Evolutionary conservation across 2,113 vertebrate genomes (phyloP).

Genomic region (Xiphias gladius): DNA sequence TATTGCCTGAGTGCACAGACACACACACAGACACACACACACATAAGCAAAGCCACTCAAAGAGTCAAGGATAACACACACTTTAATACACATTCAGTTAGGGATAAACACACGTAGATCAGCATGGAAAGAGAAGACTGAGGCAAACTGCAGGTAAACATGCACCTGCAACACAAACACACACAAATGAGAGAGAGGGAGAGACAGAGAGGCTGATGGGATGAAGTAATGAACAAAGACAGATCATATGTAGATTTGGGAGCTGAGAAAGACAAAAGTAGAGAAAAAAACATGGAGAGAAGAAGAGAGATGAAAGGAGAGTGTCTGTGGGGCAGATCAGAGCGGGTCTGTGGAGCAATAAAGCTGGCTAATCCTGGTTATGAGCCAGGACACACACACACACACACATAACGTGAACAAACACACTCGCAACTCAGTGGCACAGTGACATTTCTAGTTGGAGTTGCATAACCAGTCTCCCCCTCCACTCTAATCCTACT

Average conservation of each 20-base stretch:
- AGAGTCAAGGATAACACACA: constrained; percentile 32
- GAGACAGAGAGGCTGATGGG: not conserved
- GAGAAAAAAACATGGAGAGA: constrained; percentile 1
- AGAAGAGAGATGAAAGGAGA: constrained; percentile 32
- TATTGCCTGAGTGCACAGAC: constrained; percentile 22
- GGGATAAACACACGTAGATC: constrained; percentile 17
- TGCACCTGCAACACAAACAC: not conserved
- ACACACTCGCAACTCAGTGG: constrained; percentile 56
- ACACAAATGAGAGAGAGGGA: not conserved
- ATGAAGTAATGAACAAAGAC: constrained; percentile 2
- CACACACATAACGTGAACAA: constrained; percentile 4
- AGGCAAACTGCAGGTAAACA: not conserved
- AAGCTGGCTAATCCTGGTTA: constrained; percentile 72
- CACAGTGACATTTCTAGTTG: constrained; percentile 80
- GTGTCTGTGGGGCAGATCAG: constrained; percentile 58
- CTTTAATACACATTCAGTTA: constrained; percentile 1
- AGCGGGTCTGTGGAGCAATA: constrained; percentile 63
- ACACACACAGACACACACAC: constrained; percentile 12
- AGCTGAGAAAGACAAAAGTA: constrained; percentile 25
- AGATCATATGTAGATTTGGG: constrained; percentile 22
- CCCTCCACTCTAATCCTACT: constrained; percentile 81
- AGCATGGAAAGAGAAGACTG: not conserved
- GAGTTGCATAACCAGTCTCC: constrained; percentile 80
- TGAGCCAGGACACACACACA: constrained; percentile 65
- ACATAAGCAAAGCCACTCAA: constrained; percentile 13